A percentile compares a stretch with the other conserved stretches of the same genome.
phyloP scores from a whole-genome alignment of 2,888 invertebrate genomes.

The Marasmarcha lunaedactyla region DNA sequence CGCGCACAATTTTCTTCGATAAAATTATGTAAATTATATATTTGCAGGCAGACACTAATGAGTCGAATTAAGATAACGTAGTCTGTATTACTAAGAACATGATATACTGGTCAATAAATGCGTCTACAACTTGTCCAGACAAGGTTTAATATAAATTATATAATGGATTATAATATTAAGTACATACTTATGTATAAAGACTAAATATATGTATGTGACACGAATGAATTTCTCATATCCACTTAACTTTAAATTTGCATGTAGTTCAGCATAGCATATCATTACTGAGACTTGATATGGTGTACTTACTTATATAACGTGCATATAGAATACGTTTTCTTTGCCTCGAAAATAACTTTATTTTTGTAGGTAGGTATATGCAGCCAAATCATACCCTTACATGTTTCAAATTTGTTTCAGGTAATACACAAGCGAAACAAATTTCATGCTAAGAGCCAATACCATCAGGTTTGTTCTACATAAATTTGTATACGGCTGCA shows the following conservation, averaged over 20 bases:
- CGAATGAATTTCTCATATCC: background rate
- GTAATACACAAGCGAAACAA: background rate
- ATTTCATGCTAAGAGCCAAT: background rate
- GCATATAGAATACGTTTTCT: too few relatives aligned
- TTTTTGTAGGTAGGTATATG: too few relatives aligned
- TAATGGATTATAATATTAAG: background rate
- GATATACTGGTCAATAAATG: conserved; percentile 43
- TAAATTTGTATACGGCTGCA: background rate
- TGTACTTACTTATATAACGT: too few relatives aligned
- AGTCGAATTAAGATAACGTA: conserved; percentile 55
- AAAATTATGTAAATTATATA: conserved; percentile 60
- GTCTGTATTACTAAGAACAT: conserved; percentile 34
- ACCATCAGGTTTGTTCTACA: background rate
- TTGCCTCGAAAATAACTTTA: too few relatives aligned
- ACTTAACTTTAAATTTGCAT: background rate
- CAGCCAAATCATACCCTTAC: too few relatives aligned
- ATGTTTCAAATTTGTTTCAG: too few relatives aligned
- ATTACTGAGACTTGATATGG: too few relatives aligned
- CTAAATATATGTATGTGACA: background rate
- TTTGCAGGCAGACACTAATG: conserved; percentile 48
- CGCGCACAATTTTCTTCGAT: conserved; percentile 58
- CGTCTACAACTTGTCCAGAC: conserved; percentile 42
- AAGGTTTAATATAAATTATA: conserved; percentile 13
- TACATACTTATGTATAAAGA: background rate
- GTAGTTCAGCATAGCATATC: too few relatives aligned